Percentiles rank a stretch among this genome's conserved stretches.
Conservation (phyloP, 2,888 invertebrate genomes). For the Ypsolopha sequella region DNA sequence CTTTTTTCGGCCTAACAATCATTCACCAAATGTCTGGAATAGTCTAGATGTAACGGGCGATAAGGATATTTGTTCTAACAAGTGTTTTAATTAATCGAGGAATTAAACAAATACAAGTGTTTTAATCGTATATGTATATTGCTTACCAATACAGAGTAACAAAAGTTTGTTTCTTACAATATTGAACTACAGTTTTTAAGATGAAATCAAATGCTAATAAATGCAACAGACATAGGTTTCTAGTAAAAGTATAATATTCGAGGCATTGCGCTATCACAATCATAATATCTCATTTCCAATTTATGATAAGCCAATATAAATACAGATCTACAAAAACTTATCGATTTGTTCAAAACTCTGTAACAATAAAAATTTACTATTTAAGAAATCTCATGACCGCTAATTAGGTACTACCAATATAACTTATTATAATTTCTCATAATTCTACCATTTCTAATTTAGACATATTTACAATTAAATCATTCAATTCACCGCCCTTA, state of each 20-base stretch:
- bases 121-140: constrained; percentile 63
- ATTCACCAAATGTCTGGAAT: no score
- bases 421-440: constrained; percentile 46
- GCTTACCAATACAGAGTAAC: constrained; percentile 68
- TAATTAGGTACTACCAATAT: constrained; percentile 63
- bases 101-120: constrained; percentile 21
- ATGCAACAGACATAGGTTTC: constrained; percentile 46
- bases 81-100: not conserved
- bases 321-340: constrained; percentile 47
- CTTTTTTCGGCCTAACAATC: no score
- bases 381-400: constrained; percentile 62
- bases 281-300: constrained; percentile 18
- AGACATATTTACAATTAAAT: constrained; percentile 14
- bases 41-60: no score
- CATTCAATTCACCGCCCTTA: constrained; percentile 45
- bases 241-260: constrained; percentile 25
- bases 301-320: constrained; percentile 58
- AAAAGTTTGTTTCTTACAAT: constrained; percentile 54
- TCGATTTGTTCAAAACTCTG: constrained; percentile 54
- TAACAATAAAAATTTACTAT: constrained; percentile 35
- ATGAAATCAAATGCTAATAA: constrained; percentile 63
- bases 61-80: no score
- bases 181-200: constrained; percentile 47
- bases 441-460: constrained; percentile 47
- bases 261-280: constrained; percentile 65